Percentiles rank a stretch among this genome's conserved stretches.
These are phyloP conservation scores for Hirtodrosophila confusa DNA, from an alignment of 2,888 invertebrate species.

Conservation along the genomic window DNA sequence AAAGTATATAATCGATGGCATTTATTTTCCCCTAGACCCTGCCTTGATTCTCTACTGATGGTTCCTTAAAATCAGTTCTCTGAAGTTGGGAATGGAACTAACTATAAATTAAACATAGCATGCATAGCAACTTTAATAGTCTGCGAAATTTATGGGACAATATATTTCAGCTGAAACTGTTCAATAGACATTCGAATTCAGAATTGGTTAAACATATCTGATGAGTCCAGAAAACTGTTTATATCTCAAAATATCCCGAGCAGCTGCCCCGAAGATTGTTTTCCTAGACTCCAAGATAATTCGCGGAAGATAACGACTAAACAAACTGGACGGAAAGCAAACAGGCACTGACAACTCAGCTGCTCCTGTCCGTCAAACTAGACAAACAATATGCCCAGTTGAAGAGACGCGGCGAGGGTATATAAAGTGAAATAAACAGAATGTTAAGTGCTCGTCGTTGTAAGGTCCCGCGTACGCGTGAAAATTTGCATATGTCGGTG, in stretches of 20 bases:
- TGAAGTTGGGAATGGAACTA: too few relatives aligned
- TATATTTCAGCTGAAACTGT: not conserved
- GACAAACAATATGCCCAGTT: conserved; percentile 18
- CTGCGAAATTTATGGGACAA: too few relatives aligned
- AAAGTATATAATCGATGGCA: too few relatives aligned
- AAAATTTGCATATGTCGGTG: conserved; percentile 75
- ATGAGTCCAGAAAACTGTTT: conserved; percentile 12
- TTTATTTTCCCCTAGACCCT: too few relatives aligned
- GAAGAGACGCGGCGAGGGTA: conserved; percentile 18
- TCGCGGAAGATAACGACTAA: conserved; percentile 14
- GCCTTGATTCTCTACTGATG: too few relatives aligned
- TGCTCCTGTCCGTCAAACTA: conserved; percentile 10
- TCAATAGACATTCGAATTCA: not conserved
- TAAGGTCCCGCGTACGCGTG: conserved; percentile 52
- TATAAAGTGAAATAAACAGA: conserved; percentile 24
- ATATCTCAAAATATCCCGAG: not conserved
- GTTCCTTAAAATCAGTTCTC: too few relatives aligned
- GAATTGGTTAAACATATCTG: not conserved
- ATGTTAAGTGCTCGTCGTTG: conserved; percentile 18
- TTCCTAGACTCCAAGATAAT: conserved; percentile 12
- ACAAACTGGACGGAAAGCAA: conserved; percentile 3
- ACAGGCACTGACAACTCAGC: conserved; percentile 22
- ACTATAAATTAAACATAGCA: too few relatives aligned
- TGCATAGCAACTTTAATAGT: too few relatives aligned
- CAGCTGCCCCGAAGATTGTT: conserved; percentile 14